Evolutionary conservation across 1,140 invertebrate genomes (phyloP).

Genomic region (Nautilus pompilius): DNA sequence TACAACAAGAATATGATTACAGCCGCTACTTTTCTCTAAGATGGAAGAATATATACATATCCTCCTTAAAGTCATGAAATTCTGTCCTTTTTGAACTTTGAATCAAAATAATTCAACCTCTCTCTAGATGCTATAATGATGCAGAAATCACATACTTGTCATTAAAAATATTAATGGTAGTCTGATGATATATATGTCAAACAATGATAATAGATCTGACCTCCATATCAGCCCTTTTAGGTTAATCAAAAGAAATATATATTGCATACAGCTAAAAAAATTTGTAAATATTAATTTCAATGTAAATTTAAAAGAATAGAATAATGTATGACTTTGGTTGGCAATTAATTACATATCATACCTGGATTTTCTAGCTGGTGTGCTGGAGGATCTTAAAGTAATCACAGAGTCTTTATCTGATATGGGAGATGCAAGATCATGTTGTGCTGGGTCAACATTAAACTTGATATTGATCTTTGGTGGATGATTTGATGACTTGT

Average conservation of each 20-base stretch:
- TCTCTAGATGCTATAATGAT: too few species aligned
- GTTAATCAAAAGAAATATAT: neutral
- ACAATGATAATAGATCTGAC: neutral
- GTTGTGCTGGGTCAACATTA: constrained; percentile 43
- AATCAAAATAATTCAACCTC: too few species aligned
- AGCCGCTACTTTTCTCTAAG: too few species aligned
- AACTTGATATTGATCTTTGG: constrained; percentile 53
- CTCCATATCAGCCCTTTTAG: neutral
- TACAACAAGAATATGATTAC: too few species aligned
- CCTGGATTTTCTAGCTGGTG: constrained; percentile 32
- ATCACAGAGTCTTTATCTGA: too few species aligned
- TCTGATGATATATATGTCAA: neutral
- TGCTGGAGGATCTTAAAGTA: constrained; percentile 36
- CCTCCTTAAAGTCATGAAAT: too few species aligned
- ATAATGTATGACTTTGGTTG: too few species aligned
- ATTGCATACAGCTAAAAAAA: constrained; percentile 15
- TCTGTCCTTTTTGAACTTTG: too few species aligned
- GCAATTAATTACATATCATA: constrained; percentile 10
- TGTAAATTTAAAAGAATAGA: too few species aligned
- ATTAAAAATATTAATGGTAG: neutral
- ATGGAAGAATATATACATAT: too few species aligned
- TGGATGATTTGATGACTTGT: too few species aligned
- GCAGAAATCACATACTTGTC: neutral
- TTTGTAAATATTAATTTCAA: too few species aligned
- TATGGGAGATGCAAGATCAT: constrained; percentile 51